A percentile compares a stretch with the other conserved stretches of the same genome.
phyloP scores from a whole-genome alignment of 2,113 vertebrate species.

The Nipponia nippon region DNA sequence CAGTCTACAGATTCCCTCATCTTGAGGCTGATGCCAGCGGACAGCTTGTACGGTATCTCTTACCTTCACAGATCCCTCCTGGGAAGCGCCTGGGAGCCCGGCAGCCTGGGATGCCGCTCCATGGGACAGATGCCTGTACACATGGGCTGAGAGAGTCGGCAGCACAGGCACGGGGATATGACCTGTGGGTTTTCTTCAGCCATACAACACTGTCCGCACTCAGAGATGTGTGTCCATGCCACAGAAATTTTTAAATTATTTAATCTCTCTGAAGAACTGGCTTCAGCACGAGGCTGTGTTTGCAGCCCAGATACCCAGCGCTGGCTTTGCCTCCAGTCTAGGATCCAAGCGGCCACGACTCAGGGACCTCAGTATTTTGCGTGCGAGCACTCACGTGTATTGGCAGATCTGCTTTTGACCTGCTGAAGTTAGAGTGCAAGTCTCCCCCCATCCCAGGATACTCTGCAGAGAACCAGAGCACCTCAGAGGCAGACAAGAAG shows the following conservation, averaged over 20 bases:
- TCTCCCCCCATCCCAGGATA: background rate
- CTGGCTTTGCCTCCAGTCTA: background rate
- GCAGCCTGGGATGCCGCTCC: background rate
- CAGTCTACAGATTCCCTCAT: background rate
- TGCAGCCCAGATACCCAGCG: background rate
- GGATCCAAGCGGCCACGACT: fast-evolving
- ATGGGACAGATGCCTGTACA: fast-evolving
- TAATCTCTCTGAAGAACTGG: background rate
- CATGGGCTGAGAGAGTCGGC: fast-evolving
- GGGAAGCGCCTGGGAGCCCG: background rate
- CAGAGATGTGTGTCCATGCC: background rate
- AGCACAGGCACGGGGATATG: fast-evolving
- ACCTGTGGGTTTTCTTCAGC: background rate
- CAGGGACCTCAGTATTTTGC: background rate
- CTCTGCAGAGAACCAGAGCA: background rate
- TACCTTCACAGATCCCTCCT: background rate
- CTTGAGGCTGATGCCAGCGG: background rate
- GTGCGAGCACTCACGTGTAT: fast-evolving
- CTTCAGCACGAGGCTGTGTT: background rate
- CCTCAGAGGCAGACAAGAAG: background rate
- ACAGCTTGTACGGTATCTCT: background rate
- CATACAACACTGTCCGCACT: background rate
- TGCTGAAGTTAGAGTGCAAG: background rate
- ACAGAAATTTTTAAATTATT: background rate
- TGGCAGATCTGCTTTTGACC: background rate